Evolutionary conservation across 2,888 invertebrate species (phyloP).

Genomic region (Endotricha flammealis): DNA sequence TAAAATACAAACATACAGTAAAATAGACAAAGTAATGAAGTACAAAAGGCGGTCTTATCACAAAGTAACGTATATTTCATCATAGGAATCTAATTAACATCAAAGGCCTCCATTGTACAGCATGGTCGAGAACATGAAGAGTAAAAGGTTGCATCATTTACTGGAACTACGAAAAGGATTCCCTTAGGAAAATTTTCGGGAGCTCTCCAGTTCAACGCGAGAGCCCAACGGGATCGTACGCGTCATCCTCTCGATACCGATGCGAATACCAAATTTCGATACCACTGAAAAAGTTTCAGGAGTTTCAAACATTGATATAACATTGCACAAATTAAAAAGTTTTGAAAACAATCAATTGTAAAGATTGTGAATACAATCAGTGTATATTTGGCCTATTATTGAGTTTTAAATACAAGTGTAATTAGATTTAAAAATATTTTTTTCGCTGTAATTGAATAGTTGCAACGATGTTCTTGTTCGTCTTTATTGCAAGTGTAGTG

Average conservation of each 20-base stretch:
- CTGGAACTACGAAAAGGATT: neutral
- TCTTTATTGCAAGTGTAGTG: constrained; percentile 19
- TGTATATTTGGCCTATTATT: too few species aligned
- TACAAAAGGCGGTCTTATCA: too few species aligned
- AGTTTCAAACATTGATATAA: neutral
- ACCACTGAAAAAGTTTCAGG: neutral
- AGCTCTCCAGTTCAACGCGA: constrained; percentile 33
- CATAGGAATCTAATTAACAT: too few species aligned
- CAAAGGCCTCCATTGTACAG: too few species aligned
- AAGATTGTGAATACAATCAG: neutral
- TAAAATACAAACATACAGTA: too few species aligned
- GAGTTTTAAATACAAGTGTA: too few species aligned
- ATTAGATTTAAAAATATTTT: too few species aligned
- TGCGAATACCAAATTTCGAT: neutral
- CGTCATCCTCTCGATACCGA: constrained; percentile 3
- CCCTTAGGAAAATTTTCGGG: constrained; percentile 5
- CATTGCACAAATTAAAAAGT: neutral
- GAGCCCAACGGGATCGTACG: constrained; percentile 27
- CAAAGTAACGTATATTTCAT: too few species aligned
- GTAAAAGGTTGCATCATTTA: neutral
- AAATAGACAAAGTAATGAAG: too few species aligned
- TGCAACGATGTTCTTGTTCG: constrained; percentile 13
- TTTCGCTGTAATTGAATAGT: neutral
- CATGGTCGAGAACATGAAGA: too few species aligned
- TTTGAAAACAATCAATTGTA: neutral